phyloP scores from a whole-genome alignment of 2,797 vertebrate genomes.

The Poliocrania exsul region DNA sequence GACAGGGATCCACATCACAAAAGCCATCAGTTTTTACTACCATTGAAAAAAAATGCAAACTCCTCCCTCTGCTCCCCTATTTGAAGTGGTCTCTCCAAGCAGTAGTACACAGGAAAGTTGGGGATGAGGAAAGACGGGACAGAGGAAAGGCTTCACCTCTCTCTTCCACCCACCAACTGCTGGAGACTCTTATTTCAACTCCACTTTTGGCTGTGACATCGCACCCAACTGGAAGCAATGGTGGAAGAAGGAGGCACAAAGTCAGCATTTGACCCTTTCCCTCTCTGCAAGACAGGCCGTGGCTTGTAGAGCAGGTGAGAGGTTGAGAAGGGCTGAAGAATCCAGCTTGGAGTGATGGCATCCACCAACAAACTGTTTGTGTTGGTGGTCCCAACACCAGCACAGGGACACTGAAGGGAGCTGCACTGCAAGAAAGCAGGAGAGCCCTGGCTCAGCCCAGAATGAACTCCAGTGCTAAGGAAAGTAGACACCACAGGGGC shows the following conservation, averaged over 20 bases:
- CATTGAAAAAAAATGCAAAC: neutral
- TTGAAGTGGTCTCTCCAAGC: neutral
- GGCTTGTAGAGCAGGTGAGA: neutral
- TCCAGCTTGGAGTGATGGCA: neutral
- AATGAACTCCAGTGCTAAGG: neutral
- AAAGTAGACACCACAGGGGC: neutral
- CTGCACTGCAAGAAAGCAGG: neutral
- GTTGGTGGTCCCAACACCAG: neutral
- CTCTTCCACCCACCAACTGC: rapidly evolving
- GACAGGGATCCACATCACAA: neutral
- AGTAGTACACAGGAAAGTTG: neutral
- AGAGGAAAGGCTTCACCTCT: neutral
- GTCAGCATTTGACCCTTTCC: neutral
- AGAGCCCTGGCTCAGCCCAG: neutral
- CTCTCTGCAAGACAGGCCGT: neutral
- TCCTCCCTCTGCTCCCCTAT: neutral
- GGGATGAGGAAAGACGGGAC: neutral
- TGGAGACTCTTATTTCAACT: neutral
- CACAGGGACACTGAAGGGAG: neutral
- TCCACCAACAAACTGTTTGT: neutral
- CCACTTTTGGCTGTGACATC: neutral
- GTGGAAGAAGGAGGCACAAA: neutral
- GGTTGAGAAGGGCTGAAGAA: neutral
- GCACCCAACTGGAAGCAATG: neutral
- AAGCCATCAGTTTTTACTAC: neutral